Conservation (phyloP, 2,888 invertebrate genomes). For the Chymomyza amoena region DNA sequence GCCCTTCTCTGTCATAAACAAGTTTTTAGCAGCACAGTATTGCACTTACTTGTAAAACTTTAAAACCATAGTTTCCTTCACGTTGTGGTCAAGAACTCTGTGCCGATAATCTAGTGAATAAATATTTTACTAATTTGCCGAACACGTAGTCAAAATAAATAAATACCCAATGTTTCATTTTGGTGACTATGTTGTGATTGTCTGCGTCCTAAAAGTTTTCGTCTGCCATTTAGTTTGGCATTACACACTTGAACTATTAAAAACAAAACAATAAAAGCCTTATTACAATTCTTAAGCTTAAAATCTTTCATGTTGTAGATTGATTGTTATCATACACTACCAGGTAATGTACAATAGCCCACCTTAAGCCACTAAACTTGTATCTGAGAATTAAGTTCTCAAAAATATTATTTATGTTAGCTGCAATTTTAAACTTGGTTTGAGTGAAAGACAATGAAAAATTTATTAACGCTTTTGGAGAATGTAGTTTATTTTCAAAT, state of each 20-base stretch:
- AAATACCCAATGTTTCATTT: conserved; percentile 44
- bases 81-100: conserved; percentile 37
- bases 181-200: not conserved
- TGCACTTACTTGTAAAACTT: conserved; percentile 51
- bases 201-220: conserved; percentile 19
- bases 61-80: conserved; percentile 45
- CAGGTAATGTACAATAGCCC: not conserved
- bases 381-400: not conserved
- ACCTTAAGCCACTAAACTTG: not conserved
- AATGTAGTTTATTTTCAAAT: not conserved
- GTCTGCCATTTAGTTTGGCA: conserved; percentile 28
- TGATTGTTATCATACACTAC: no score
- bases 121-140: not conserved
- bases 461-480: not conserved
- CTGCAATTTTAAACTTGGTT: no score
- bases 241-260: not conserved
- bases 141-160: not conserved
- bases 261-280: not conserved
- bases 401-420: not conserved
- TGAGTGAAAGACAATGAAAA: not conserved
- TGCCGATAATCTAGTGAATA: conserved; percentile 27
- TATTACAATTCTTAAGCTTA: no score
- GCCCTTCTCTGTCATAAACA: not conserved
- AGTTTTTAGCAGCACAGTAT: not conserved
- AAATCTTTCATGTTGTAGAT: no score